These are phyloP conservation scores for Bostrychus sinensis DNA, from an alignment of 2,113 vertebrate species.

Conservation along the genomic window DNA sequence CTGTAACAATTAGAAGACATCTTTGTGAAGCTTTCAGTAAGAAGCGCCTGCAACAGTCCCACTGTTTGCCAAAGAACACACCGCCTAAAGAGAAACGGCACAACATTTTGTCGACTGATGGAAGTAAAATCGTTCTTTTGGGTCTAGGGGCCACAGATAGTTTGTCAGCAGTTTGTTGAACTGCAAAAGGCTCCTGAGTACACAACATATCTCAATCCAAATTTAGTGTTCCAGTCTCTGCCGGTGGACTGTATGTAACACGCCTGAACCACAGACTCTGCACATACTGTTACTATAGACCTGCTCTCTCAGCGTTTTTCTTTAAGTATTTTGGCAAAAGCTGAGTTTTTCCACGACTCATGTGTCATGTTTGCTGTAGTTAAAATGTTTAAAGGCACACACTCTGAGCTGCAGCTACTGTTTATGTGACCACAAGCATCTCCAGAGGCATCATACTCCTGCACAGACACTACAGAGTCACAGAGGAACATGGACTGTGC, in stretches of 20 bases:
- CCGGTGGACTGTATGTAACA: neutral
- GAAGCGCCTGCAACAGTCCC: no score
- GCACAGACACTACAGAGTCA: neutral
- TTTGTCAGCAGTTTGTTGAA: no score
- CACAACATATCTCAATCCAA: no score
- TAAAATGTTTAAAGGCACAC: neutral
- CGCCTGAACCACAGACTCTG: neutral
- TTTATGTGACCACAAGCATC: conserved; percentile 6
- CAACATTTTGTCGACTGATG: no score
- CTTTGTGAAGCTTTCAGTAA: no score
- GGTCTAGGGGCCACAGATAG: no score
- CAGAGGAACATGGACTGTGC: neutral
- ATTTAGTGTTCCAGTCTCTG: no score
- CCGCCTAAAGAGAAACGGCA: no score
- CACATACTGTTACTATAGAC: neutral
- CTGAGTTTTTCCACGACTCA: neutral
- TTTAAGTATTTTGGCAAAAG: neutral
- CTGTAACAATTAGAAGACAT: no score
- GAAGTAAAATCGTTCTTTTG: no score
- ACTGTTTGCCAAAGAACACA: no score
- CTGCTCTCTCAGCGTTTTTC: neutral
- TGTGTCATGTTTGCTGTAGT: conserved; percentile 1
- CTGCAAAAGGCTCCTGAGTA: no score
- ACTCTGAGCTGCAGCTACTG: neutral
- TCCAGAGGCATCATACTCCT: neutral